Conservation (phyloP, 1,140 invertebrate species). For the Hirudo medicinalis region DNA sequence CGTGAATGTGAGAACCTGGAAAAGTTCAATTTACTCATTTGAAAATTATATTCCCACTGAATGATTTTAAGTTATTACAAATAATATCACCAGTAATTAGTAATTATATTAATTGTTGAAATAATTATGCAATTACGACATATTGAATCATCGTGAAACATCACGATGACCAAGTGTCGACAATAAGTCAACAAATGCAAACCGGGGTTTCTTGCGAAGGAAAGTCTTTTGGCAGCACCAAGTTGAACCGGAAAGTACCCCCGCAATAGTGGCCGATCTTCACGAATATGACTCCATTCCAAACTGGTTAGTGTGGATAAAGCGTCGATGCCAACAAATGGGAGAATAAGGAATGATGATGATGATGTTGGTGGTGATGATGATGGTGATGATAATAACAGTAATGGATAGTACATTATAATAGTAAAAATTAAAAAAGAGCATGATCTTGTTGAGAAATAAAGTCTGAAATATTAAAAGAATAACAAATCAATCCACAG, state of each 20-base stretch:
- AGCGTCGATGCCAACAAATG: no score
- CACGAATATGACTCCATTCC: not conserved
- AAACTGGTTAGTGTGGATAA: not conserved
- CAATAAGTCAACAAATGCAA: not conserved
- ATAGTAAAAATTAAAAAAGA: not conserved
- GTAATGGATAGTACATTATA: not conserved
- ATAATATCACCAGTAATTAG: no score
- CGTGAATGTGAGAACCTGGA: slow-evolving; percentile 69
- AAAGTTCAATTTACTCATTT: not conserved
- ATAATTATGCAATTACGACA: not conserved
- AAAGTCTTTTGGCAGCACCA: not conserved
- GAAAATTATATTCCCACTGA: no score
- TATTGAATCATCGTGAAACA: no score
- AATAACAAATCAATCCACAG: no score
- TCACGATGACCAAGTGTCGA: not conserved
- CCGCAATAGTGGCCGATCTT: not conserved
- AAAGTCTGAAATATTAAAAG: no score
- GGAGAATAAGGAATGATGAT: no score
- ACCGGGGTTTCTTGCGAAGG: not conserved
- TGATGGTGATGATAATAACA: no score
- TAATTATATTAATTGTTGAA: not conserved
- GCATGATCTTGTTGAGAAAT: no score
- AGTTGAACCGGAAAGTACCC: not conserved
- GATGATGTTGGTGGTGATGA: no score
- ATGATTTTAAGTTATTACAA: no score